phyloP scores from a whole-genome alignment of 2,888 invertebrate genomes.

The Mythimna pallens region DNA sequence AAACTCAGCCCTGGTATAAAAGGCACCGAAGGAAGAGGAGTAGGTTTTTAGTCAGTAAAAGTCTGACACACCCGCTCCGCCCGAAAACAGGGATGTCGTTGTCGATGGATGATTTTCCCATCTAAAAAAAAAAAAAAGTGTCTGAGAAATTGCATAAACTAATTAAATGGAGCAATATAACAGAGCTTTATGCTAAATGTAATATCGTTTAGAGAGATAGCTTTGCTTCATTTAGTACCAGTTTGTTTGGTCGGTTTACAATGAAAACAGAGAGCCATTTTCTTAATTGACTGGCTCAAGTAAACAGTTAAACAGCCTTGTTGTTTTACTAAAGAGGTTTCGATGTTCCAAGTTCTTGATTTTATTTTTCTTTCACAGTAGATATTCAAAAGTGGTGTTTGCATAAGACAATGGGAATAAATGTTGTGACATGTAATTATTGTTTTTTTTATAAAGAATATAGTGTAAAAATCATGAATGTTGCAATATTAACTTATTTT shows the following conservation, averaged over 20 bases:
- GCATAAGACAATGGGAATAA: neutral
- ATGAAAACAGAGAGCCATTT: slow-evolving; percentile 44
- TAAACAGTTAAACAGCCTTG: slow-evolving; percentile 41
- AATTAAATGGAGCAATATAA: neutral
- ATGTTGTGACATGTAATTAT: too few relatives aligned
- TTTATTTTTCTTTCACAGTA: slow-evolving; percentile 21
- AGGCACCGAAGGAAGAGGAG: too few relatives aligned
- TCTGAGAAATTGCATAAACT: neutral
- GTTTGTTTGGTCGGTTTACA: slow-evolving; percentile 25
- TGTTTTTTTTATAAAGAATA: too few relatives aligned
- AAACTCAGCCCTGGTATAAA: too few relatives aligned
- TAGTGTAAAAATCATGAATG: too few relatives aligned
- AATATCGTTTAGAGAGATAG: slow-evolving; percentile 22
- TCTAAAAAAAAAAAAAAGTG: too few relatives aligned
- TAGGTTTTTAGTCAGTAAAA: too few relatives aligned
- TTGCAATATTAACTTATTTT: too few relatives aligned
- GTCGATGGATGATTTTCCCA: too few relatives aligned
- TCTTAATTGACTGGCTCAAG: slow-evolving; percentile 48
- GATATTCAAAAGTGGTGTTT: neutral
- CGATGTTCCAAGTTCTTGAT: slow-evolving; percentile 11
- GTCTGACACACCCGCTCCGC: too few relatives aligned
- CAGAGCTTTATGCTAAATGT: neutral
- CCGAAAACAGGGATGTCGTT: too few relatives aligned
- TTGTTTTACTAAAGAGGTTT: slow-evolving; percentile 34
- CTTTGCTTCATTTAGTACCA: slow-evolving; percentile 36